A percentile compares a stretch with the other conserved stretches of the same genome.
Conservation (phyloP, 2,888 invertebrate genomes). For the Agrilus biguttatus region DNA sequence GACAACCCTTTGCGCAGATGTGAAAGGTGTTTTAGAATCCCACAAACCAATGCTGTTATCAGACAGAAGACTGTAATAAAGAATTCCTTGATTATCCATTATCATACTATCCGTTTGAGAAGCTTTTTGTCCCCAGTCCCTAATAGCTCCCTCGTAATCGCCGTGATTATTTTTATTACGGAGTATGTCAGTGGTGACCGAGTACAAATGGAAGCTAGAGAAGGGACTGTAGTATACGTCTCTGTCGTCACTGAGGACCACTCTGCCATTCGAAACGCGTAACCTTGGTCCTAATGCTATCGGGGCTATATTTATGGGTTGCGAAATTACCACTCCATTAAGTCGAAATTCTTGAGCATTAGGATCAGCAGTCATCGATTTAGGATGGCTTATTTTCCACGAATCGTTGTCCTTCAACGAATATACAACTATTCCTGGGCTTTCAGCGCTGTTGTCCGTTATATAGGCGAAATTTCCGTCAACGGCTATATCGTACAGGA, state of each 20-base stretch:
- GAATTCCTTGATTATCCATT: conserved; percentile 52
- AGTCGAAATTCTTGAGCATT: conserved; percentile 46
- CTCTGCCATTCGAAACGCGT: conserved; percentile 10
- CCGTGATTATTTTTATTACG: conserved; percentile 22
- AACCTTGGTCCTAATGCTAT: conserved; percentile 50
- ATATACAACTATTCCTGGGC: conserved; percentile 58
- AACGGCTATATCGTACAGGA: conserved; percentile 58
- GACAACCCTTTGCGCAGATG: conserved; percentile 45
- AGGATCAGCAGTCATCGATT: conserved; percentile 46
- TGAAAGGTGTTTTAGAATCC: conserved; percentile 46
- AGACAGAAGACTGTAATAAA: conserved; percentile 56
- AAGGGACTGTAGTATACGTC: conserved; percentile 55
- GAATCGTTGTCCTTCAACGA: conserved; percentile 46
- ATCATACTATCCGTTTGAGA: conserved; percentile 64
- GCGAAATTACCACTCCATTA: conserved; percentile 40
- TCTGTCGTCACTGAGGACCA: conserved; percentile 20
- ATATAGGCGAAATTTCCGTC: conserved; percentile 56
- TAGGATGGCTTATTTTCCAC: conserved; percentile 53
- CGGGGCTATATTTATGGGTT: conserved; percentile 51
- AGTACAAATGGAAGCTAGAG: conserved; percentile 51
- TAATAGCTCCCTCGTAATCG: conserved; percentile 31
- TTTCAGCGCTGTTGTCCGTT: conserved; percentile 50
- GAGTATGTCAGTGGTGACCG: conserved; percentile 46
- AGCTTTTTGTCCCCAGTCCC: conserved; percentile 44
- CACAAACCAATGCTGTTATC: conserved; percentile 56